phyloP scores from a whole-genome alignment of 2,113 vertebrate species.

The Psittacara wagleri region DNA sequence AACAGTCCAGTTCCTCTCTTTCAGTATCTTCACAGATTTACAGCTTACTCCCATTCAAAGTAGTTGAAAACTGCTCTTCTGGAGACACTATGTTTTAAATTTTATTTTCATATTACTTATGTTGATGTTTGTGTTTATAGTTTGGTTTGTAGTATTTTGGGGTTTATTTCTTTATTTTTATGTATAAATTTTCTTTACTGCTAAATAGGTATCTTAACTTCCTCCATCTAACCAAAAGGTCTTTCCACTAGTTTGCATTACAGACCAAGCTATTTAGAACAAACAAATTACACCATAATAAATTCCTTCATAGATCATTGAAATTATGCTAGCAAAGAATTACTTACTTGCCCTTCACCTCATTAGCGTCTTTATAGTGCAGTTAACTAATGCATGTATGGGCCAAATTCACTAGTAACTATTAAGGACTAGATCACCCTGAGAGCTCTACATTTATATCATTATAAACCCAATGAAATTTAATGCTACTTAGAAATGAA shows the following conservation, averaged over 20 bases:
- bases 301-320: background rate
- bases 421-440: slow-evolving; percentile 53
- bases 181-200: background rate
- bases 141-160: background rate
- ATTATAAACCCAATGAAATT: slow-evolving; percentile 12
- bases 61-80: background rate
- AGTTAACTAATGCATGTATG: slow-evolving; percentile 13
- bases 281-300: background rate
- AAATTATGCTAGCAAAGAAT: background rate
- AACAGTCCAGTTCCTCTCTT: background rate
- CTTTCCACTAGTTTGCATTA: background rate
- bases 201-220: background rate
- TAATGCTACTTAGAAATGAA: slow-evolving; percentile 4
- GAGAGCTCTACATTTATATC: slow-evolving; percentile 19
- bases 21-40: background rate
- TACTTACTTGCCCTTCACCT: slow-evolving; percentile 6
- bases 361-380: slow-evolving; percentile 28
- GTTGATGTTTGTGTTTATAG: background rate
- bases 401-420: slow-evolving; percentile 26
- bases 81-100: background rate
- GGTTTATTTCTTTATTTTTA: background rate
- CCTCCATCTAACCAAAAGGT: background rate
- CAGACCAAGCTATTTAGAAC: background rate
- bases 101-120: background rate
- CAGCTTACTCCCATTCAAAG: background rate